These are phyloP conservation scores for Gnatocerus cornutus DNA, from an alignment of 2,888 invertebrate species.

Conservation along the genomic window DNA sequence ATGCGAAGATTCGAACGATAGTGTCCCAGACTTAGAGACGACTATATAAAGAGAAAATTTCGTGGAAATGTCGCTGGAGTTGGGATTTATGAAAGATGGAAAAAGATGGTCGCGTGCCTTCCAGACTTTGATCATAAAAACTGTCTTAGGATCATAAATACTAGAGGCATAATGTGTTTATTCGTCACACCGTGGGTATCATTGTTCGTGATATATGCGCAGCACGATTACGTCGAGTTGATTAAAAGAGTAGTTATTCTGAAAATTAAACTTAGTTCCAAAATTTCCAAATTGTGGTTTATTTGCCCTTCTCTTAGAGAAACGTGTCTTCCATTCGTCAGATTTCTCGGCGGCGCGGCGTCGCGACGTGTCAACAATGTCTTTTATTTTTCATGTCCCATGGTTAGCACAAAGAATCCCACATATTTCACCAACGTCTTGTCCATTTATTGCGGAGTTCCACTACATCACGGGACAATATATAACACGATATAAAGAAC, in stretches of 20 bases:
- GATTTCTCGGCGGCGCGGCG: background rate
- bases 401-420: constrained; percentile 41
- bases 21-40: constrained; percentile 54
- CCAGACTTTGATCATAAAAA: constrained; percentile 39
- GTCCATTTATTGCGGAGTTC: constrained; percentile 64
- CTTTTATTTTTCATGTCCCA: background rate
- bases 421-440: constrained; percentile 55
- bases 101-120: constrained; percentile 36
- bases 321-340: background rate
- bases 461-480: constrained; percentile 67
- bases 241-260: too few species aligned
- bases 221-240: constrained; percentile 23
- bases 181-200: constrained; percentile 41
- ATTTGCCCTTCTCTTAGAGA: too few species aligned
- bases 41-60: constrained; percentile 55
- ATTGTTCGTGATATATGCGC: constrained; percentile 31
- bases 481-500: constrained; percentile 69
- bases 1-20: constrained; percentile 49
- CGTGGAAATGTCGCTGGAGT: constrained; percentile 31
- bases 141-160: constrained; percentile 37
- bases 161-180: constrained; percentile 40
- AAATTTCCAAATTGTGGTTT: background rate
- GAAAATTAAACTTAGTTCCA: too few species aligned
- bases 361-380: background rate
- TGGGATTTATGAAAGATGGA: constrained; percentile 38